Conservation (phyloP, 2,888 invertebrate genomes). For the Rhopalosiphum nymphaeae region DNA sequence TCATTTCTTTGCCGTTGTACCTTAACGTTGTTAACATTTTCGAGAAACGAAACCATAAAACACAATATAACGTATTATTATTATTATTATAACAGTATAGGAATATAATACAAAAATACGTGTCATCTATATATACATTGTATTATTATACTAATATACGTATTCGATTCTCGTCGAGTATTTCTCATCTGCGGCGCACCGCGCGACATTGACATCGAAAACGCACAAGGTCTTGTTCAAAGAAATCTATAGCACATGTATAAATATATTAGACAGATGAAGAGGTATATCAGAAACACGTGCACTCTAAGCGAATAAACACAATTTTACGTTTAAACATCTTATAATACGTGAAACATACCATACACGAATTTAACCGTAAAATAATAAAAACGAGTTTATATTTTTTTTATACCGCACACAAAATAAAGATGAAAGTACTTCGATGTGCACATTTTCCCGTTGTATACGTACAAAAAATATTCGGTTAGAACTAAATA, state of each 20-base stretch:
- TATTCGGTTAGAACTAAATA: neutral
- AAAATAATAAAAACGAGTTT: neutral
- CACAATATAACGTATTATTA: neutral
- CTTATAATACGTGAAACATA: neutral
- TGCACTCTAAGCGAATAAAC: neutral
- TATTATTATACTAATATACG: neutral
- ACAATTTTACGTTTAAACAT: neutral
- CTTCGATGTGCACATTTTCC: neutral
- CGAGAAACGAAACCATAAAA: constrained; percentile 20
- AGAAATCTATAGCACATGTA: neutral
- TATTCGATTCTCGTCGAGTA: constrained; percentile 1
- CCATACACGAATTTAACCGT: neutral
- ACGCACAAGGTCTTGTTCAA: neutral
- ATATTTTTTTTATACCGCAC: neutral
- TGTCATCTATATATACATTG: neutral
- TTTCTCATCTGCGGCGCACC: neutral
- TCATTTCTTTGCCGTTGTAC: neutral
- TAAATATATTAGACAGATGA: neutral
- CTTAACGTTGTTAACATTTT: constrained; percentile 9
- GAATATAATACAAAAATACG: neutral
- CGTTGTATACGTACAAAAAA: neutral
- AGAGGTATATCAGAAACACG: neutral
- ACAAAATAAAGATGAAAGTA: neutral
- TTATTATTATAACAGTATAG: neutral
- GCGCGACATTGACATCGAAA: neutral